Conservation (phyloP, 2,113 vertebrate species). For the Gallinago media region DNA sequence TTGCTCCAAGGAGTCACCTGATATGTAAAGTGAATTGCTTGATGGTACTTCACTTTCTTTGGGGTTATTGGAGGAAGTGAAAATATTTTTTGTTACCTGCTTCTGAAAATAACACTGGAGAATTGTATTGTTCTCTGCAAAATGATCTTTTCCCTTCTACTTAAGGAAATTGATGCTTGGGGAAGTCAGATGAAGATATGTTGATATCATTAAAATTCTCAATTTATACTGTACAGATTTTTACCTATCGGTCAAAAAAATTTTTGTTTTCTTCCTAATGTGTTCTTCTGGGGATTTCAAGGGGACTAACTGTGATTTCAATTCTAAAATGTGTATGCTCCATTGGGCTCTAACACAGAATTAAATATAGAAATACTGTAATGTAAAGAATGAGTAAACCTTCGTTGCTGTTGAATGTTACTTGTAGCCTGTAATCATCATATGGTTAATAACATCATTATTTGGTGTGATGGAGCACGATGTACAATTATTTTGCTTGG, state of each 20-base stretch:
- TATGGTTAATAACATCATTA: not conserved
- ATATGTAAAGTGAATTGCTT: not conserved
- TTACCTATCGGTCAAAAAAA: not conserved
- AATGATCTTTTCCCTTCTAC: not conserved
- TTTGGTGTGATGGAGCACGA: not conserved
- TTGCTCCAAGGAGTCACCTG: not conserved
- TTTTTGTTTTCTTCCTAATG: not conserved
- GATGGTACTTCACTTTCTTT: not conserved
- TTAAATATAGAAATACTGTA: not conserved
- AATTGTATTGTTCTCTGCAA: not conserved
- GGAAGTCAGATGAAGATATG: not conserved
- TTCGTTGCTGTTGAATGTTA: not conserved
- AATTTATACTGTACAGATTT: not conserved
- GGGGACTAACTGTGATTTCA: not conserved
- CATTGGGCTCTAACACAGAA: not conserved
- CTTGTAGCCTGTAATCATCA: not conserved
- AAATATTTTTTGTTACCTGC: not conserved
- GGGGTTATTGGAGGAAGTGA: not conserved
- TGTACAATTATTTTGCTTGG: not conserved
- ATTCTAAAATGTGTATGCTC: not conserved
- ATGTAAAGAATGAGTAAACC: not conserved
- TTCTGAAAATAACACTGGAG: not conserved
- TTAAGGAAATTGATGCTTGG: not conserved
- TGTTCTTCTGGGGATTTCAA: not conserved
- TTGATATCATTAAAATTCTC: not conserved